Conservation (phyloP, 2,888 invertebrate species). For the Aleiodes alternator region DNA sequence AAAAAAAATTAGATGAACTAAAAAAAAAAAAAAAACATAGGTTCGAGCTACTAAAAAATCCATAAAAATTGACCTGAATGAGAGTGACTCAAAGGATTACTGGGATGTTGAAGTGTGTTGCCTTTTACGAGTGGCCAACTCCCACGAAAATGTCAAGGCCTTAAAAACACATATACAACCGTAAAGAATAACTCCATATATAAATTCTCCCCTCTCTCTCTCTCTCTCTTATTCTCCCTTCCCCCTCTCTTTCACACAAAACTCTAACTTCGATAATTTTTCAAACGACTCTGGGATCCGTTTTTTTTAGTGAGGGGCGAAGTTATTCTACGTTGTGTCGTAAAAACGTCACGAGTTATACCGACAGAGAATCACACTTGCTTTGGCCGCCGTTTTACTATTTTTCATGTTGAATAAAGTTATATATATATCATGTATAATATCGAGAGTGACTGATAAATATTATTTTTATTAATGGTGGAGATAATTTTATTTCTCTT, state of each 20-base stretch:
- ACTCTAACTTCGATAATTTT: conserved; percentile 40
- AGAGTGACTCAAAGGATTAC: conserved; percentile 43
- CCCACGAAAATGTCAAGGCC: conserved; percentile 63
- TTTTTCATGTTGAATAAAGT: conserved; percentile 27
- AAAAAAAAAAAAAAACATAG: not conserved
- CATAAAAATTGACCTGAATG: conserved; percentile 39
- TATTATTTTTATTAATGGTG: conserved; percentile 9
- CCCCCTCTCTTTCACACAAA: conserved; percentile 5
- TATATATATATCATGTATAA: conserved; percentile 26
- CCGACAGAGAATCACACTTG: conserved; percentile 42
- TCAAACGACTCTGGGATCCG: conserved; percentile 15
- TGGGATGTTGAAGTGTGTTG: conserved; percentile 34
- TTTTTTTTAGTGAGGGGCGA: conserved; percentile 25
- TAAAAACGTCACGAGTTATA: conserved; percentile 40
- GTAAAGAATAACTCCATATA: not conserved
- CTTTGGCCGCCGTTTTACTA: conserved; percentile 19
- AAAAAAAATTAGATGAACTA: not conserved
- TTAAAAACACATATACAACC: conserved; percentile 37
- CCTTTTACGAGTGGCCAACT: conserved; percentile 50
- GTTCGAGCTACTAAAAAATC: conserved; percentile 24
- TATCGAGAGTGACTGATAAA: conserved; percentile 26
- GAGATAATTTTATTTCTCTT: not conserved
- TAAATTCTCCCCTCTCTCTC: conserved; percentile 45
- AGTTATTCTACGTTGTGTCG: conserved; percentile 37
- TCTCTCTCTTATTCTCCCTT: conserved; percentile 43